Base-by-base conservation (phyloP, 2,888 invertebrate genomes). In the Nomada fabriciana region DNA sequence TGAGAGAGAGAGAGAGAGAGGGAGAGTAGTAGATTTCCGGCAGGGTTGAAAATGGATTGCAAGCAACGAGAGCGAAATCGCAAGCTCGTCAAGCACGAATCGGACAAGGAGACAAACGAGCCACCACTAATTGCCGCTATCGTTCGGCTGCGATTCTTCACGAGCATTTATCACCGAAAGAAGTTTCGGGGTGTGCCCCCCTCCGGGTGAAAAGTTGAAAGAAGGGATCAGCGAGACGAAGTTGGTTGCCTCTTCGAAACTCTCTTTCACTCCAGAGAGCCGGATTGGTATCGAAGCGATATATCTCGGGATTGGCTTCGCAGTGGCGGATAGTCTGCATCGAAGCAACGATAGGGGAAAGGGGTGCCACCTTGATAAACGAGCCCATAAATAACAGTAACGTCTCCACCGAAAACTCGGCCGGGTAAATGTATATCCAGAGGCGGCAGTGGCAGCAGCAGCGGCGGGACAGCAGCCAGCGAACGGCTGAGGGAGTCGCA, bases 301-400 rank as follows among this genome's bases (percentile, higher is more conserved):
- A 95, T 94, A 95, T 95, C 95, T 95, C 94, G 94, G 93, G 94
- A 95, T 95, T 94, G 95, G 95, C 94, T 94, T 91, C 90, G 91
- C 89, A 90, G 89, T 91, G 90, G 91, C 90, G 92, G 91, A 92
- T 91, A 91, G 91, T 91, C 91, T 89, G 89, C 90, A 89, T 88
- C 90, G 90, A 88, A 77, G 86, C 82, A 89, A 88, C 88, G 89
- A 89, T 86, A 87, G 87, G 89, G 89, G 89, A 90, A 89, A 89
- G 90, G 91, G 91, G 92, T 92, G 92, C 93, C 90, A 91, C 91
- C 92, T 92, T 93, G 93, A 93, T 93, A 93, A 93, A 93, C 92
- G 93, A 93, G 92, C 86, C 88, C 91, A 92, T 93, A 93, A 93
- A 93, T 93, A 93, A 93, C 92, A 89, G 91, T 92, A 93, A 93